A percentile compares a stretch with the other conserved stretches of the same genome.
phyloP scores from a whole-genome alignment of 2,113 vertebrate genomes.

The Calidris pygmaea region DNA sequence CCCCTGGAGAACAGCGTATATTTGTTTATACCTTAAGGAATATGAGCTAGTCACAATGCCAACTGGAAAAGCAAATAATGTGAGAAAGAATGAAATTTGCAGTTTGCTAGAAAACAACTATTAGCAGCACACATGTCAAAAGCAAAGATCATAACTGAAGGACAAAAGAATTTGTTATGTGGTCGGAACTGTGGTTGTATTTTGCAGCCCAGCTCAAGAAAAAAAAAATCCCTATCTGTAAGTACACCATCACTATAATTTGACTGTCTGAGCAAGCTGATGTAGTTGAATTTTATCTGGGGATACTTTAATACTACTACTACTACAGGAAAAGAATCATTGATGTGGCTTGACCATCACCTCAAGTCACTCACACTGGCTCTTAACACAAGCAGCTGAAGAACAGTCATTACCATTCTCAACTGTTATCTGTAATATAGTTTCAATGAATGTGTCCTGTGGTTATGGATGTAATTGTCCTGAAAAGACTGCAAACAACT shows the following conservation, averaged over 20 bases:
- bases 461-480: conserved; percentile 83
- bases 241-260: neutral
- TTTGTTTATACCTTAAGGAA: conserved; percentile 66
- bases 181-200: neutral
- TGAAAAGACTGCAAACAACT: conserved; percentile 82
- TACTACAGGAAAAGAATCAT: neutral
- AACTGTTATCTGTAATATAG: conserved; percentile 77
- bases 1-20: conserved; percentile 53
- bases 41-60: conserved; percentile 4
- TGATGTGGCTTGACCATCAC: neutral
- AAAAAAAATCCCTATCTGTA: neutral
- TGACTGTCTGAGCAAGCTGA: neutral
- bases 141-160: conserved; percentile 15
- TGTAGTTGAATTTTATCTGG: neutral
- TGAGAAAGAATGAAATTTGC: neutral
- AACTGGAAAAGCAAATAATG: conserved; percentile 15
- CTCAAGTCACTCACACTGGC: neutral
- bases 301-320: neutral
- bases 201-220: neutral
- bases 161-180: conserved; percentile 12
- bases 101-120: conserved; percentile 10
- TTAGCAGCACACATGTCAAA: neutral
- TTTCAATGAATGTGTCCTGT: conserved; percentile 78
- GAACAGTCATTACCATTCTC: conserved; percentile 60
- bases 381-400: conserved; percentile 29